Conservation (phyloP, 2,797 vertebrate species). For the Florisuga fusca region DNA sequence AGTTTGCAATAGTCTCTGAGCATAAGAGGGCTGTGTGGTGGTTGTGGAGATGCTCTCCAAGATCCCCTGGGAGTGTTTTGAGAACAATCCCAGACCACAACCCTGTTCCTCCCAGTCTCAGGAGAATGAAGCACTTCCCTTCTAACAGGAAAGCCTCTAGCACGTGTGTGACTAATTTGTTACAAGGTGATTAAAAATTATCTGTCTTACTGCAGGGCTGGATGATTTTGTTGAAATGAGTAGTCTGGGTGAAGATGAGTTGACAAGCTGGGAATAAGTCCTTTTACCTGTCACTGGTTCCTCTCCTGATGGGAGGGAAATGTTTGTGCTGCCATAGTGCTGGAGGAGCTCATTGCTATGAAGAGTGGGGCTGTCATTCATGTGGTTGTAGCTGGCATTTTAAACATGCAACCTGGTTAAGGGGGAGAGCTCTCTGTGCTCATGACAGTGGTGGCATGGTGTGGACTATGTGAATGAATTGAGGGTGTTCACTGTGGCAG, state of each 20-base stretch:
- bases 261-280: neutral
- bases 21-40: neutral
- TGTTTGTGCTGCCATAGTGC: neutral
- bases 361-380: neutral
- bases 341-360: neutral
- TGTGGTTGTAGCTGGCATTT: accelerated
- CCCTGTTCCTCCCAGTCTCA: neutral
- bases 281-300: neutral
- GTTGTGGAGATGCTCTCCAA: neutral
- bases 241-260: neutral
- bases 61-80: neutral
- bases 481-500: neutral
- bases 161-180: slow-evolving; percentile 28
- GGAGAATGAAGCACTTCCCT: neutral
- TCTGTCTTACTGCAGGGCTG: neutral
- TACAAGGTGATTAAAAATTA: slow-evolving; percentile 45
- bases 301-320: neutral
- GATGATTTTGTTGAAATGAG: neutral
- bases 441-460: accelerated
- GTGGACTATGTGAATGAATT: neutral
- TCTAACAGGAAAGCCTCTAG: neutral
- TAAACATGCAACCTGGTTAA: neutral
- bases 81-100: neutral
- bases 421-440: neutral
- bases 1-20: neutral